Evolutionary conservation across 2,888 invertebrate species (phyloP).

Genomic region (Pseudococcus longispinus): DNA sequence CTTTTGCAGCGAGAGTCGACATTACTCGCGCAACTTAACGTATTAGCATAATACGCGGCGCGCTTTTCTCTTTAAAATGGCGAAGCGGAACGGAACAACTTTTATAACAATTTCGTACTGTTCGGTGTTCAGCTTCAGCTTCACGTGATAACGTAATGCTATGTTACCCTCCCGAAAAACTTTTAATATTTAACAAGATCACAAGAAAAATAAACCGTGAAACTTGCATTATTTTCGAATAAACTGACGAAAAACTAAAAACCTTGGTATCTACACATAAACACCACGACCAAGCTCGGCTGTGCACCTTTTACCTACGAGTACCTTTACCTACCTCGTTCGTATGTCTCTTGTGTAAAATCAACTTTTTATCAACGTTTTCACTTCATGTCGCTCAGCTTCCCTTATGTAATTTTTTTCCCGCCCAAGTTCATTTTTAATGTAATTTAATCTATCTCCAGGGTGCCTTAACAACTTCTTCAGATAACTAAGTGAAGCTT

Average conservation of each 20-base stretch:
- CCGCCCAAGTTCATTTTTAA: neutral
- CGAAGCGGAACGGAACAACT: conserved; percentile 28
- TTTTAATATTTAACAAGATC: conserved; percentile 43
- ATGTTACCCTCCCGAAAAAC: conserved; percentile 21
- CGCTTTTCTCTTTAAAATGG: conserved; percentile 34
- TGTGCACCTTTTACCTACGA: neutral
- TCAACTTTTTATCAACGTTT: conserved; percentile 15
- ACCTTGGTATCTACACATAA: neutral
- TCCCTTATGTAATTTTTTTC: neutral
- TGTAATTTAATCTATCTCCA: neutral
- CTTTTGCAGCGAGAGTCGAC: neutral
- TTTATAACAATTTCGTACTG: conserved; percentile 42
- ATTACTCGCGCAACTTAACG: conserved; percentile 42
- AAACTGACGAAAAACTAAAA: conserved; percentile 25
- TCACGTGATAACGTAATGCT: conserved; percentile 8
- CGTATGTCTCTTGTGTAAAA: neutral
- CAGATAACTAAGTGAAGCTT: neutral
- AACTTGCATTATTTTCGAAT: conserved; percentile 41
- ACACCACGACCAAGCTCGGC: neutral
- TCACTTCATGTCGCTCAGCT: neutral
- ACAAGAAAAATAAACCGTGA: conserved; percentile 34
- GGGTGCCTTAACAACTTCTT: neutral
- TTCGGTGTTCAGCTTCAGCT: neutral
- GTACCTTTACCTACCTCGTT: neutral
- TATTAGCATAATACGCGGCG: conserved; percentile 43